Conservation (phyloP, 2,113 vertebrate species). For the Baryphthengus martii region DNA sequence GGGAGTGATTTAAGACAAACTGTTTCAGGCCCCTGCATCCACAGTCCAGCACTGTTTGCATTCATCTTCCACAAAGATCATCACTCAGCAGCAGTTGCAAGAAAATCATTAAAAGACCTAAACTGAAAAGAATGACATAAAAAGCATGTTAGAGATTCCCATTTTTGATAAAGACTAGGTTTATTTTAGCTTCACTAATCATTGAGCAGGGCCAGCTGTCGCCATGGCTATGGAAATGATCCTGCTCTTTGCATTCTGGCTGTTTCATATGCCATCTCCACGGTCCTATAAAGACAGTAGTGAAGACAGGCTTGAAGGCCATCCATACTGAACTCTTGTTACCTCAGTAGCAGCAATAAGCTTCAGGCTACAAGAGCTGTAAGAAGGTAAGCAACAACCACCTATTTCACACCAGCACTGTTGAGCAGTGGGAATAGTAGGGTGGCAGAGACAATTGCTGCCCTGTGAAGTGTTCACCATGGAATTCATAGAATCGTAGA, state of each 20-base stretch:
- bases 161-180: background rate
- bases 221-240: background rate
- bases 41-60: background rate
- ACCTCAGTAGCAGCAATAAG: background rate
- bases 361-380: background rate
- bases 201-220: background rate
- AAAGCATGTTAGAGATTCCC: background rate
- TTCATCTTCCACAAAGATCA: background rate
- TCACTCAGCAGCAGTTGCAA: background rate
- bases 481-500: too few species aligned
- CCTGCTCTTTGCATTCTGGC: background rate
- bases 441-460: background rate
- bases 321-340: background rate
- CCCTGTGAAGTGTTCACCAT: background rate
- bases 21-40: background rate
- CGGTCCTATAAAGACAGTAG: background rate
- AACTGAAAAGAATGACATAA: background rate
- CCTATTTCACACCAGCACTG: background rate
- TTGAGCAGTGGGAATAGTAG: background rate
- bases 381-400: background rate
- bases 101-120: background rate
- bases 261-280: background rate
- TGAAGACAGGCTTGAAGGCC: background rate
- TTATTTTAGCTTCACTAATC: background rate
- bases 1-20: slow-evolving; percentile 9